phyloP scores from a whole-genome alignment of 2,797 vertebrate species.

The Ambastaia sidthimunki region DNA sequence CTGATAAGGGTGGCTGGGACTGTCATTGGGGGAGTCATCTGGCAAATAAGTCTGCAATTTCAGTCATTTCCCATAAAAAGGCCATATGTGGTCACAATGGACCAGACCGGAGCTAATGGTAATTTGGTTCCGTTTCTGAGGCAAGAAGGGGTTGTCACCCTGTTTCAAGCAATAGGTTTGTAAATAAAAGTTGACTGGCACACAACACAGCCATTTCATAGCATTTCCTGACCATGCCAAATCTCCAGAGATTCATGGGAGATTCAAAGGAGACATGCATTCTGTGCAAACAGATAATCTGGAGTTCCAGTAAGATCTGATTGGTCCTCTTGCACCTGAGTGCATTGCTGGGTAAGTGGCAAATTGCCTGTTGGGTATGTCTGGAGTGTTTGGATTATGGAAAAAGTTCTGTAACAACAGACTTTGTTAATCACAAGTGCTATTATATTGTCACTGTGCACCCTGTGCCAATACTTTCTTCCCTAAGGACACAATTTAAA shows the following conservation, averaged over 20 bases:
- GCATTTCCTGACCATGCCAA: conserved; percentile 8
- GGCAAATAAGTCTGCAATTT: conserved; percentile 44
- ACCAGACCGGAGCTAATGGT: conserved; percentile 19
- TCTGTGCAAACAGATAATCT: conserved; percentile 4
- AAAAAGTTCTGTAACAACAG: background rate
- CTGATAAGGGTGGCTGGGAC: conserved; percentile 45
- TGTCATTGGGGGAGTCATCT: conserved; percentile 11
- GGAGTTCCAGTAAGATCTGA: conserved; percentile 29
- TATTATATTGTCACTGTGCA: conserved; percentile 1
- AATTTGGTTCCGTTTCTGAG: conserved; percentile 24
- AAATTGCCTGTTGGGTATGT: background rate
- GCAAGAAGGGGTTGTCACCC: background rate
- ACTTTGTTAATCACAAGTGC: background rate
- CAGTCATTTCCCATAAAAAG: conserved; percentile 52
- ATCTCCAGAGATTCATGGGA: background rate
- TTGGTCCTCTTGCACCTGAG: conserved; percentile 39
- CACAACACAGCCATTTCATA: background rate
- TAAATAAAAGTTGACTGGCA: conserved; percentile 10
- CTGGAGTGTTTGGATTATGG: conserved; percentile 1
- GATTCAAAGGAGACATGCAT: background rate
- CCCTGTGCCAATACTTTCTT: background rate
- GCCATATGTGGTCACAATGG: conserved; percentile 52
- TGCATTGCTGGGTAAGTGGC: conserved; percentile 10
- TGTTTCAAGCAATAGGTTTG: background rate
- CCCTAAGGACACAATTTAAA: background rate